Percentiles rank a stretch among this genome's conserved stretches.
Evolutionary conservation across 2,888 invertebrate species (phyloP).

Genomic region (Catocala sponsa): DNA sequence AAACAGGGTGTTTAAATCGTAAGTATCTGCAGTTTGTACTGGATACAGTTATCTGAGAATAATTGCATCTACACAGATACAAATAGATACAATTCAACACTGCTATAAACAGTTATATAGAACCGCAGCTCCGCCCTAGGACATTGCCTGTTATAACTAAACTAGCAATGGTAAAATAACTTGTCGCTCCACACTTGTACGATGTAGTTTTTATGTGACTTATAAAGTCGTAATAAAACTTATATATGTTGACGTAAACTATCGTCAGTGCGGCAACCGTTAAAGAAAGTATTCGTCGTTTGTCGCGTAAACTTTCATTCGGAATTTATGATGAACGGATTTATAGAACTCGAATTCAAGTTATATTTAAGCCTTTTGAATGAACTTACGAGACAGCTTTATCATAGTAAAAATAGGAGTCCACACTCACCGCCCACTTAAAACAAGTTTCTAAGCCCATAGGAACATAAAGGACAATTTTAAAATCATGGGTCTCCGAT

Average conservation of each 20-base stretch:
- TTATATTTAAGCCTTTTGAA: conserved; percentile 5
- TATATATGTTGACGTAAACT: conserved; percentile 25
- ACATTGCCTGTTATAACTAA: conserved; percentile 35
- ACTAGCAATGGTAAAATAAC: conserved; percentile 37
- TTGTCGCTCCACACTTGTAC: conserved; percentile 20
- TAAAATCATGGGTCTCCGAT: conserved; percentile 48
- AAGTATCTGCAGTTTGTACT: conserved; percentile 39
- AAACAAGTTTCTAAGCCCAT: conserved; percentile 41
- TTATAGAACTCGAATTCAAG: conserved; percentile 1
- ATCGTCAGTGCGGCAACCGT: conserved; percentile 16
- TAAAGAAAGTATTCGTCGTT: conserved; percentile 31
- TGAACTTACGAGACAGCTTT: conserved; percentile 16
- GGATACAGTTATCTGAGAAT: conserved; percentile 59
- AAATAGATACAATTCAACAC: conserved; percentile 69
- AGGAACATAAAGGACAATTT: conserved; percentile 56
- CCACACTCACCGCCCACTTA: conserved; percentile 15
- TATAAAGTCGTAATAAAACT: conserved; percentile 30
- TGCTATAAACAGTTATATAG: conserved; percentile 65
- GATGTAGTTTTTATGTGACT: conserved; percentile 32
- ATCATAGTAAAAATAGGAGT: conserved; percentile 12
- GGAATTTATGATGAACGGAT: not conserved
- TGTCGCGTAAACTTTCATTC: not conserved
- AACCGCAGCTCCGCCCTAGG: conserved; percentile 52
- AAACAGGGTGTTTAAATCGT: conserved; percentile 31
- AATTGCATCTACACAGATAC: conserved; percentile 62